Evolutionary conservation across 1,140 invertebrate species (phyloP), one percentile per base, ranked within the genome.

Genomic region (Steinernema feltiae): DNA sequence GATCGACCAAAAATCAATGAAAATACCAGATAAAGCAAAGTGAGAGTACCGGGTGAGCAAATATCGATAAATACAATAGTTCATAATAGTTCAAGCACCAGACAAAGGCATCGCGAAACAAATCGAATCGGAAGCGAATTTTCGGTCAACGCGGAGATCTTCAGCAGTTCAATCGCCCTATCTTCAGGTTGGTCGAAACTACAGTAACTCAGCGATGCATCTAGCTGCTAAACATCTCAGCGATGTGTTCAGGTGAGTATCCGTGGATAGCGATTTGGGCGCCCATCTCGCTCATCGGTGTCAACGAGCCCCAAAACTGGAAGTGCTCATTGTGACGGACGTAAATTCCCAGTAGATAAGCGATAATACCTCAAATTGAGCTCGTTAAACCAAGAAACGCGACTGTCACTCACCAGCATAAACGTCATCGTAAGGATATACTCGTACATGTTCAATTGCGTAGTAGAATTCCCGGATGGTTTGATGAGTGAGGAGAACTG

Each of bases 401-500:
- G 7, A 30, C 24, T 76, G 32, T 69, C 46, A 81, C 78, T 30
- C 1, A 82, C 80, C 81, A 18, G 82, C 73, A 74, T 80, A 85
- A 70, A 85, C 70, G 48, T 85, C 83, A 70, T 85, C 83, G 71
- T 84, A 82, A 24, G 73, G 75, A 70, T 79, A 85, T 30, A 81
- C 31, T 46, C 70, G 29, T 1, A 80, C 27, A 48, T 84, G 69
- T 71, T 85, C 72, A 29, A 78, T 75, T 18, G 80, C 83, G 21
- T 46, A 24, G 70, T 82, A 82, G 72, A 85, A 84, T 69, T 82
- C 78, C 24, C 30, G 18, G n/a, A 83, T 70, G 1, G 84, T 79
- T 73, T 76, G 80, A 12, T 72, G 53, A 24, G 83, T 74, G 1
- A 84, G 48, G 15, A 85, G 71, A 12, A 85, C 84, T 17, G 77